Evolutionary conservation across 2,888 invertebrate genomes (phyloP), one percentile per base, ranked within the genome.

Genomic region (Drosophila gaucha): DNA sequence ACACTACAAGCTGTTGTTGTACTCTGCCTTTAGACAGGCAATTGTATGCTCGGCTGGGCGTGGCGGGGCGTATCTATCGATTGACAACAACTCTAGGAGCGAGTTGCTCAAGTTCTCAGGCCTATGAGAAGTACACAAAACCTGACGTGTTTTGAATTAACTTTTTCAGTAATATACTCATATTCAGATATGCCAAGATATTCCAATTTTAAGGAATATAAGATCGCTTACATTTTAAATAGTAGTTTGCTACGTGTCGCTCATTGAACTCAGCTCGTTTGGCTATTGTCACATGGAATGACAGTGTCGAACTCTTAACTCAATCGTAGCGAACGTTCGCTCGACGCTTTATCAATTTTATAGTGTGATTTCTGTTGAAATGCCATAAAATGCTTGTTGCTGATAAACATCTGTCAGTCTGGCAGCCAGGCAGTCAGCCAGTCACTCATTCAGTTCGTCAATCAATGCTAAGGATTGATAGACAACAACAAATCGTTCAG

Each of bases 321-420:
- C 52, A 55, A 26, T 10, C 30, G 36, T 35, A n/a, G 43, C 43
- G 43, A 28, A 44, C 31, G 71, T 68, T 41, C 28, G 24, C n/a
- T 46, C 28, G 46, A 65, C 38, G 50, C 64, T 68, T 74, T 80
- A 82, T 84, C 85, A 84, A 65, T 85, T 86, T 86, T 69, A 78
- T 80, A 73, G 78, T 80, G 67, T 75, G 80, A 69, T 78, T 78
- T 85, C 82, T 71, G 68, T 66, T 58, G 85, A 83, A 83, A 80
- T 59, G 85, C 67, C 54, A 75, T 83, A 85, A 83, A 86, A 78
- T 69, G 51, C 64, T 65, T 73, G 52, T 52, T 44, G 69, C 69
- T 71, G 82, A 83, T 84, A 83, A 84, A 66, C 78, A 83, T 83
- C 82, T 73, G 86, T 77, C 78, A 18, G 44, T 52, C 47, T 8